Evolutionary conservation across 2,113 vertebrate species (phyloP).

Genomic region (Dermatemys mawii): DNA sequence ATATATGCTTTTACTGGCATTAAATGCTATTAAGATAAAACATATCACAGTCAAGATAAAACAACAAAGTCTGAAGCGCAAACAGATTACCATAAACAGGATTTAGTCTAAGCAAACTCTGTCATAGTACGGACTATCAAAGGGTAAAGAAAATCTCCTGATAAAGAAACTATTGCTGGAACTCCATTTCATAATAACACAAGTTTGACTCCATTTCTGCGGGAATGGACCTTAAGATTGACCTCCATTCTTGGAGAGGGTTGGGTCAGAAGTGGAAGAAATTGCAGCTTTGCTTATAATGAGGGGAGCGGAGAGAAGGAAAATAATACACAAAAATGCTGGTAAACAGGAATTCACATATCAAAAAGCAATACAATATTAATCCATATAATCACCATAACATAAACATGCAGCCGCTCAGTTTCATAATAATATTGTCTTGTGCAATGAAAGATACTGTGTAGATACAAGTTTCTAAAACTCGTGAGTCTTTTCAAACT

Average conservation of each 20-base stretch:
- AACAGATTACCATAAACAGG: conserved; percentile 58
- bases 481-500: background rate
- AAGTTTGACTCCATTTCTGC: conserved; percentile 13
- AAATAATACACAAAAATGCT: background rate
- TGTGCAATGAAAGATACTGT: background rate
- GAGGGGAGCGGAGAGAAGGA: background rate
- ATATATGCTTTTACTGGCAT: conserved; percentile 54
- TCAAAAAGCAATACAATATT: background rate
- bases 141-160: conserved; percentile 49
- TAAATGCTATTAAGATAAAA: conserved; percentile 53
- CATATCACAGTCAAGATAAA: conserved; percentile 57
- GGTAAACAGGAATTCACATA: background rate
- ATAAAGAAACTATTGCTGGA: conserved; percentile 52
- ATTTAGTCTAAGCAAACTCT: conserved; percentile 41
- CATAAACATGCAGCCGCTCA: background rate
- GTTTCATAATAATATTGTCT: background rate
- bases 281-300: background rate
- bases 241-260: background rate
- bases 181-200: conserved; percentile 2
- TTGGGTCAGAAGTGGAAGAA: conserved; percentile 17
- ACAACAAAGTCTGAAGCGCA: conserved; percentile 49
- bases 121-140: conserved; percentile 28
- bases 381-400: background rate
- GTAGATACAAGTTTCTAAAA: background rate
- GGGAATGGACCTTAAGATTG: conserved; percentile 18